Evolutionary conservation across 2,113 vertebrate genomes (phyloP).

Genomic region (Phrynosoma platyrhinos): DNA sequence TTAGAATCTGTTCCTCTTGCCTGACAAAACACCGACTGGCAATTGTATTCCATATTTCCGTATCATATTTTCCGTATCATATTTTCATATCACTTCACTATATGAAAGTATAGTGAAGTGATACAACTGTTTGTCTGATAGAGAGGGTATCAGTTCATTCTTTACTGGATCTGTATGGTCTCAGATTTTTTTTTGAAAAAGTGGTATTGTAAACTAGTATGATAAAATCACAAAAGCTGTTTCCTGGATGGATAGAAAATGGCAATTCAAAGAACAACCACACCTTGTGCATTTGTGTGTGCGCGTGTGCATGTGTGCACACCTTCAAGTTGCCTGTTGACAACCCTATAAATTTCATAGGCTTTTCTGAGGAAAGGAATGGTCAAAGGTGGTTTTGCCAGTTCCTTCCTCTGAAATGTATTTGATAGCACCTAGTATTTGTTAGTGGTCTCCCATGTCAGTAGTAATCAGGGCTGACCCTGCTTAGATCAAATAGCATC

Average conservation of each 20-base stretch:
- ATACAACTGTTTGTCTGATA: neutral
- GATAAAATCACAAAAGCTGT: neutral
- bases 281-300: neutral
- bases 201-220: neutral
- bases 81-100: too few relatives aligned
- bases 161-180: neutral
- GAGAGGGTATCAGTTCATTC: neutral
- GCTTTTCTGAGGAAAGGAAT: too few relatives aligned
- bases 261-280: neutral
- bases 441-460: too few relatives aligned
- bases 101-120: neutral
- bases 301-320: neutral
- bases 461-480: too few relatives aligned
- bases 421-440: too few relatives aligned
- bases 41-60: neutral
- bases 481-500: too few relatives aligned
- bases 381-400: too few relatives aligned
- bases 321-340: neutral
- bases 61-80: too few relatives aligned
- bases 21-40: constrained; percentile 6
- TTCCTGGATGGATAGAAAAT: neutral
- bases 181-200: neutral
- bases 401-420: too few relatives aligned
- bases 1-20: neutral
- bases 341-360: too few relatives aligned